A percentile compares a stretch with the other conserved stretches of the same genome.
Evolutionary conservation across 2,113 vertebrate species (phyloP).

Genomic region (Paradisaea rubra): DNA sequence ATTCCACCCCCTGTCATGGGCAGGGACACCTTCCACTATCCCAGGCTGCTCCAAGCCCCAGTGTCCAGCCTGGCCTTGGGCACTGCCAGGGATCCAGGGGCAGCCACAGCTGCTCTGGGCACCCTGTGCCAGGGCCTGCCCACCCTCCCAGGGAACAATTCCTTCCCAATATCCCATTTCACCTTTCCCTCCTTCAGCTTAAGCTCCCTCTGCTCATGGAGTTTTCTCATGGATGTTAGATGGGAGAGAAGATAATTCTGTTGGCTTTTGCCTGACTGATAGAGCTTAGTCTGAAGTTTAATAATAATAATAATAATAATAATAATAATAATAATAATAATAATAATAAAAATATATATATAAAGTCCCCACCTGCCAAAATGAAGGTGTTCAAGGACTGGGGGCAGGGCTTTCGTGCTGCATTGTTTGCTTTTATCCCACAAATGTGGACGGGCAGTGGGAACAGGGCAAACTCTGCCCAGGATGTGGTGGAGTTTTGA

Average conservation of each 20-base stretch:
- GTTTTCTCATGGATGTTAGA: neutral
- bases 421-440: neutral
- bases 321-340: neutral
- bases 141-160: neutral
- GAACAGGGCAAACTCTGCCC: neutral
- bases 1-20: too few species aligned
- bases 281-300: neutral
- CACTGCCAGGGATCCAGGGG: neutral
- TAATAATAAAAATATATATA: neutral
- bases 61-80: fast-evolving
- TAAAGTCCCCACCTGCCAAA: neutral
- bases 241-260: neutral
- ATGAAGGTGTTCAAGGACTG: neutral
- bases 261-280: neutral
- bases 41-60: neutral
- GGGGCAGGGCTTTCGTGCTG: neutral
- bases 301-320: neutral
- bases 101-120: neutral
- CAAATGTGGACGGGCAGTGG: neutral
- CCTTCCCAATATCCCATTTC: neutral
- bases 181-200: neutral
- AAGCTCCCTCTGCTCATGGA: neutral
- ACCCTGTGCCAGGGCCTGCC: neutral
- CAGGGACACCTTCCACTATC: neutral
- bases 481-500: neutral